phyloP scores from a whole-genome alignment of 2,113 vertebrate genomes.

The Sorex araneus region DNA sequence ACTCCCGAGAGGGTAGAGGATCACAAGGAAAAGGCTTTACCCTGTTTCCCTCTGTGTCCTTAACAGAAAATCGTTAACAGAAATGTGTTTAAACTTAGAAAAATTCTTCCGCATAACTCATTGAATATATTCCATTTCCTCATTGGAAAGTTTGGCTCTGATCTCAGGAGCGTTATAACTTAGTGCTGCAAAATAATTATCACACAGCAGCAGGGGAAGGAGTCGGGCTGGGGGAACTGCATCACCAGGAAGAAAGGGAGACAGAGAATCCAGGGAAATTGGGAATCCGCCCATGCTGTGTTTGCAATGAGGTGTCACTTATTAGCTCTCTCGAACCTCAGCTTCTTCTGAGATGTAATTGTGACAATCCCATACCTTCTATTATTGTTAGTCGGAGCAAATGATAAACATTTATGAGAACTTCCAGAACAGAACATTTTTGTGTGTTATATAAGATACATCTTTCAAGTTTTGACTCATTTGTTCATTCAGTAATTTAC shows the following conservation, averaged over 20 bases:
- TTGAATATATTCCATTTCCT: neutral
- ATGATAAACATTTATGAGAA: neutral
- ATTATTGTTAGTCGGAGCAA: neutral
- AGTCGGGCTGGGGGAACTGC: neutral
- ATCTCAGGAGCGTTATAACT: conserved; percentile 29
- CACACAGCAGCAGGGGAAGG: neutral
- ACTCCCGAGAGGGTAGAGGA: neutral
- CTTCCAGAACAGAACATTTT: conserved; percentile 14
- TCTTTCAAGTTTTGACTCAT: conserved; percentile 33
- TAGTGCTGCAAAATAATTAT: neutral
- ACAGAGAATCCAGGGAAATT: neutral
- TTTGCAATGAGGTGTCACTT: neutral
- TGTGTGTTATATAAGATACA: neutral
- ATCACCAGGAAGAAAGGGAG: neutral
- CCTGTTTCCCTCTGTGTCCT: neutral
- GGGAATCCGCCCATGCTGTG: neutral
- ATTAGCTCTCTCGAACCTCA: neutral
- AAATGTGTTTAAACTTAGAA: conserved; percentile 38
- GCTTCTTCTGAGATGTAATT: neutral
- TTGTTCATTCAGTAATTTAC: neutral
- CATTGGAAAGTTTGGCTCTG: conserved; percentile 15
- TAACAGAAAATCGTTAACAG: conserved; percentile 28
- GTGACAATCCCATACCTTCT: neutral
- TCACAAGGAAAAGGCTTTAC: neutral
- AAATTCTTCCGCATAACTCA: neutral